Conservation (phyloP, 2,113 vertebrate genomes). For the Symphodus melops region DNA sequence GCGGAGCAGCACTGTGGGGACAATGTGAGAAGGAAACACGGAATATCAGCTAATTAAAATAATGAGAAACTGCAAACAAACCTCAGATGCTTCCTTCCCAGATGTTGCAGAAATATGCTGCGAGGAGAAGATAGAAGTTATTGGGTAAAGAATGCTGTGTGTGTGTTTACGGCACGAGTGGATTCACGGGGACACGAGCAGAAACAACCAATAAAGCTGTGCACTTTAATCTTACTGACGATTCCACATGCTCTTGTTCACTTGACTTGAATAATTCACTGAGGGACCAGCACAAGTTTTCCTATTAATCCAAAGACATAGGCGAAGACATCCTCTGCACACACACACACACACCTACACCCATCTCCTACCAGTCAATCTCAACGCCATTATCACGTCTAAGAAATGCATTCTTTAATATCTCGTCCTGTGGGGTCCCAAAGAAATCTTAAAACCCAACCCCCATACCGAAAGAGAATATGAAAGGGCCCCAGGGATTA, state of each 20-base stretch:
- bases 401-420: constrained; percentile 78
- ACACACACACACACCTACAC: constrained; percentile 52
- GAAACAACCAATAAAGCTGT: constrained; percentile 81
- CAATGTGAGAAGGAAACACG: constrained; percentile 42
- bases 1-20: constrained; percentile 29
- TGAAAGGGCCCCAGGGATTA: constrained; percentile 24
- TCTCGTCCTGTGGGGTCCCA: constrained; percentile 79
- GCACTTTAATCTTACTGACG: constrained; percentile 47
- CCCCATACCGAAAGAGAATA: constrained; percentile 41
- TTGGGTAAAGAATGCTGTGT: not conserved
- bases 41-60: constrained; percentile 57
- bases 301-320: constrained; percentile 51
- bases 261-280: constrained; percentile 16
- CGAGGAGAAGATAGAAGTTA: constrained; percentile 44
- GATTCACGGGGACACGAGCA: constrained; percentile 2
- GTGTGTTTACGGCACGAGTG: constrained; percentile 22
- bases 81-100: constrained; percentile 42
- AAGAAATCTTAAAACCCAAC: constrained; percentile 18
- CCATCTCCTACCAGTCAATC: constrained; percentile 70
- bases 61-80: constrained; percentile 55
- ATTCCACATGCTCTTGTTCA: constrained; percentile 3
- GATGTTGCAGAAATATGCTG: constrained; percentile 44
- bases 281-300: constrained; percentile 31
- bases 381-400: constrained; percentile 84
- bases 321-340: constrained; percentile 80